Evolutionary conservation across 2,888 invertebrate genomes (phyloP).

Genomic region (Drosophila recens): DNA sequence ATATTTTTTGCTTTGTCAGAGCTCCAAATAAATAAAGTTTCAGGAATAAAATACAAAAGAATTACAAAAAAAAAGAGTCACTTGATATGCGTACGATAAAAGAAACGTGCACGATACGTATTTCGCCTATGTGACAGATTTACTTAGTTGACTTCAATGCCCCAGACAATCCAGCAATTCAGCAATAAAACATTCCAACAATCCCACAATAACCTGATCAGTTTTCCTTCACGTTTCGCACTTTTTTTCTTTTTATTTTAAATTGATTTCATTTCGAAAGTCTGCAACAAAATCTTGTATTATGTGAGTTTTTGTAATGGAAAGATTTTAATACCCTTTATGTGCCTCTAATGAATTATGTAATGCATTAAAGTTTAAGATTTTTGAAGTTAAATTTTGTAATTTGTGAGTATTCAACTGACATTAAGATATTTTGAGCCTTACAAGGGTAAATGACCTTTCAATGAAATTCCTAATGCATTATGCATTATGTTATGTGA

Average conservation of each 20-base stretch:
- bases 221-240: constrained; percentile 12
- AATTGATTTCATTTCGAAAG: constrained; percentile 38
- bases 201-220: constrained; percentile 33
- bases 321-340: background rate
- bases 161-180: constrained; percentile 9
- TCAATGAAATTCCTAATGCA: background rate
- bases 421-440: background rate
- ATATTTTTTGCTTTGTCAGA: constrained; percentile 40
- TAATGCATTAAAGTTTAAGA: background rate
- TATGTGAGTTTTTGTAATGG: background rate
- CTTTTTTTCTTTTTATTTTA: background rate
- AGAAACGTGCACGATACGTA: constrained; percentile 15
- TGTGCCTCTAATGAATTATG: background rate
- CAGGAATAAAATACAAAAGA: constrained; percentile 24
- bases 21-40: constrained; percentile 28
- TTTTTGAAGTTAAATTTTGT: background rate
- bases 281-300: background rate
- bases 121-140: constrained; percentile 45
- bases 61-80: constrained; percentile 34
- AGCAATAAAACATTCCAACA: background rate
- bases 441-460: background rate
- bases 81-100: constrained; percentile 57
- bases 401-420: background rate
- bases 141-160: constrained; percentile 23
- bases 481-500: no score